Conservation (phyloP, 2,888 invertebrate species). For the Lochmaea crataegi region DNA sequence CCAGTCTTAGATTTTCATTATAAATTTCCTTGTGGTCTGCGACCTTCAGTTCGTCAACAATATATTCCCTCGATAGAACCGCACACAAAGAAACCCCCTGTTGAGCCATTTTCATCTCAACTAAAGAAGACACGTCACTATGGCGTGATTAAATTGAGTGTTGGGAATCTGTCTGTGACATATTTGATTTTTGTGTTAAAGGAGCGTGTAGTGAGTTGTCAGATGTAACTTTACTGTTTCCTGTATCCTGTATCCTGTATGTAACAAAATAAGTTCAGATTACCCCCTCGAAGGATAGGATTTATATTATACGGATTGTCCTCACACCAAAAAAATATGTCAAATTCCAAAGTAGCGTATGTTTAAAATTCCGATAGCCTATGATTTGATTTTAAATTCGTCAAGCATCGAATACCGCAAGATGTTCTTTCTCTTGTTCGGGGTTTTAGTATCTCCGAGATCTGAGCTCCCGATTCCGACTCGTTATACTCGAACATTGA, state of each 20-base stretch:
- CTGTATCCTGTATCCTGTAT: neutral
- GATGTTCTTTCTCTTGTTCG: conserved; percentile 15
- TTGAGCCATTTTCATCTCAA: conserved; percentile 22
- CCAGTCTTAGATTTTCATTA: neutral
- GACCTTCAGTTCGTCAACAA: conserved; percentile 12
- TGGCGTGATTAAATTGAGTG: conserved; percentile 9
- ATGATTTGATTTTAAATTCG: conserved; percentile 54
- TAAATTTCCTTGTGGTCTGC: conserved; percentile 6
- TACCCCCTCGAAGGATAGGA: neutral
- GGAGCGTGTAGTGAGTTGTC: neutral
- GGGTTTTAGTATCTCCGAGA: conserved; percentile 41
- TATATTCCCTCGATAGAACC: conserved; percentile 18
- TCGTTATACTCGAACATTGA: conserved; percentile 58
- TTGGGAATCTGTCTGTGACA: conserved; percentile 3
- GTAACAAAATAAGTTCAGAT: neutral
- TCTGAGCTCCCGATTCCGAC: conserved; percentile 49
- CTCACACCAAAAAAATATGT: no score
- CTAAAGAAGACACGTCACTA: conserved; percentile 30
- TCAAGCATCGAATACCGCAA: conserved; percentile 44
- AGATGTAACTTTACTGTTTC: neutral
- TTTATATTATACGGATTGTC: no score
- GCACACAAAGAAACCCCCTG: conserved; percentile 29
- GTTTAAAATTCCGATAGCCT: conserved; percentile 49
- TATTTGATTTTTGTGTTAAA: conserved; percentile 1
- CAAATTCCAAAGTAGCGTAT: no score